Conservation (phyloP, 2,113 vertebrate genomes). For the Alligator mississippiensis region DNA sequence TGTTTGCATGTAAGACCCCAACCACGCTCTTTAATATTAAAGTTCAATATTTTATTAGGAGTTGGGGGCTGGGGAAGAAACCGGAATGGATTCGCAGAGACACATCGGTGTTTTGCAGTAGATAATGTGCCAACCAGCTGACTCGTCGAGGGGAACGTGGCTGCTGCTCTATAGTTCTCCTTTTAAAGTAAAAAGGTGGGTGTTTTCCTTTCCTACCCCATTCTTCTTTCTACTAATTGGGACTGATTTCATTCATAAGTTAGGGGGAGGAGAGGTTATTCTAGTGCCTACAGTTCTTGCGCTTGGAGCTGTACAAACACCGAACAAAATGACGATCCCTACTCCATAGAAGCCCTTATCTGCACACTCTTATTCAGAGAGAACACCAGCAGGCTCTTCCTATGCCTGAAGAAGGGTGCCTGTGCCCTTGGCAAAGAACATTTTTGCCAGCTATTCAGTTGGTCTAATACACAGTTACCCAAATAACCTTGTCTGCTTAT, state of each 20-base stretch:
- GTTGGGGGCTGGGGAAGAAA: neutral
- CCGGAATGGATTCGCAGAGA: neutral
- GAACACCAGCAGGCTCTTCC: no score
- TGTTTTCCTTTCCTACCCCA: neutral
- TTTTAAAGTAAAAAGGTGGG: neutral
- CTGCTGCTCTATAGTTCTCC: neutral
- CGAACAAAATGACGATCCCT: neutral
- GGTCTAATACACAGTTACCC: no score
- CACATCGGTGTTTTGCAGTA: neutral
- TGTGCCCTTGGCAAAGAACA: no score
- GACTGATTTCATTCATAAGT: neutral
- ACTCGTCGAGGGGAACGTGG: neutral
- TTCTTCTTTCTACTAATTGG: neutral
- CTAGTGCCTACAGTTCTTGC: neutral
- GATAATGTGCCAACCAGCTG: neutral
- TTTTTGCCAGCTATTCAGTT: no score
- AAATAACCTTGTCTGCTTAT: neutral
- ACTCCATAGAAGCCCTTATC: no score
- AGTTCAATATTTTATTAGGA: neutral
- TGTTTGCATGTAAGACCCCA: neutral
- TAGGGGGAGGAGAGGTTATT: neutral
- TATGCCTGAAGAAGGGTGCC: no score
- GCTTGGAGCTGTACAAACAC: neutral
- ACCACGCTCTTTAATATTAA: neutral
- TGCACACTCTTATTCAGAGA: no score